phyloP scores from a whole-genome alignment of 2,888 invertebrate species.

The Lycophotia porphyrea region DNA sequence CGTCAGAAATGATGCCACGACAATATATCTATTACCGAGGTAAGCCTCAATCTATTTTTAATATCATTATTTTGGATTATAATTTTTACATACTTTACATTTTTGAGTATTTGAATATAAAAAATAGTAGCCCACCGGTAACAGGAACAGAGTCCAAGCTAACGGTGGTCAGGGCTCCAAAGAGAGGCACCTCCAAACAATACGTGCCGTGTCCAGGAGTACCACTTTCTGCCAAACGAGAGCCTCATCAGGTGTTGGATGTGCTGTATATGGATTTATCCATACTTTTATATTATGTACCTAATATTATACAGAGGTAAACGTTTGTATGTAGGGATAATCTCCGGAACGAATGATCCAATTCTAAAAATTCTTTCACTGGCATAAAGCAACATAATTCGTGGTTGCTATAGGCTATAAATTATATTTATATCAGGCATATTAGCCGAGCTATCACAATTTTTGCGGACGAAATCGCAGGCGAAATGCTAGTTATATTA shows the following conservation, averaged over 20 bases:
- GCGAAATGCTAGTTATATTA: too few relatives aligned
- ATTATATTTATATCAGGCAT: too few relatives aligned
- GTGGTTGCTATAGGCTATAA: too few relatives aligned
- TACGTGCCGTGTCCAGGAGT: not conserved
- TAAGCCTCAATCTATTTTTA: not conserved
- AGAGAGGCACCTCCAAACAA: not conserved
- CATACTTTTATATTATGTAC: too few relatives aligned
- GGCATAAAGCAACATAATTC: too few relatives aligned
- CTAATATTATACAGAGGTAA: too few relatives aligned
- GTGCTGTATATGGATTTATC: not conserved
- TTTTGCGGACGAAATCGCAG: too few relatives aligned
- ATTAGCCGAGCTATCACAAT: too few relatives aligned
- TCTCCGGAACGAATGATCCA: too few relatives aligned
- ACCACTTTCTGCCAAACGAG: not conserved
- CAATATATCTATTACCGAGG: not conserved
- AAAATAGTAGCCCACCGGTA: not conserved
- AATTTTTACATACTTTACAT: not conserved
- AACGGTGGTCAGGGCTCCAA: not conserved
- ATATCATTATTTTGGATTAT: not conserved
- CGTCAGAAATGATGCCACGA: not conserved
- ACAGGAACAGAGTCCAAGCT: not conserved
- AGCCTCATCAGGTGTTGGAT: not conserved
- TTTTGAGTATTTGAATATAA: not conserved
- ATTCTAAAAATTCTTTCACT: too few relatives aligned
- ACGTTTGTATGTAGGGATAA: too few relatives aligned